Evolutionary conservation across 2,888 invertebrate species (phyloP), one percentile per base, ranked within the genome.

Genomic region (Anthoptus insignis): DNA sequence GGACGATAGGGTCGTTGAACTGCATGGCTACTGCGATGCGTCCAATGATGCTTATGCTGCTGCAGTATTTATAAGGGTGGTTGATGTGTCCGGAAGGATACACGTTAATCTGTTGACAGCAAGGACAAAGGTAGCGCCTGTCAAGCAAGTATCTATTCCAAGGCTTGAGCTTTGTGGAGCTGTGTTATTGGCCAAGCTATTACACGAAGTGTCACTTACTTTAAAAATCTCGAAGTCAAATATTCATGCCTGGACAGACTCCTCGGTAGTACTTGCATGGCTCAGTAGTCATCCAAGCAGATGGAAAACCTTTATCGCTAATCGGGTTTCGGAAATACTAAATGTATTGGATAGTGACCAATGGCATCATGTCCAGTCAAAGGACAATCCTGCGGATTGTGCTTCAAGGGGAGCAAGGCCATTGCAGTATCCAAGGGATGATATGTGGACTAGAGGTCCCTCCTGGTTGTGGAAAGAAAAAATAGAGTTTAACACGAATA

Each of bases 301-400:
- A 19, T 66, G 68, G 69, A 67, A 65, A 47, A 61, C 61, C 1
- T 67, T 65, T 34, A 53, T 67, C 9, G 64, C 59, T 8, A 64
- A 52, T 50, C 34, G 63, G 13, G 49, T 76, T 0, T 59, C 70
- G 0, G 71, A 71, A 27, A 74, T 80, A 6, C 58, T 74, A 11
- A 27, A 27, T 7, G 7, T 27, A 27, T 27, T 27, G 7, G 27
- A 27, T 27, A 27, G 27, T 27, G 14, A 53, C 13, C 65, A 71
- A 5, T 73, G 76, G 77, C 67, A 50, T 32, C 52, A 53, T 27
- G 52, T 53, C 16, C 29, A 32, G 13, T 29, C 52, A 5, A 27
- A 27, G 27, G 27, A 27, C 27, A 27, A 27, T 61, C 76, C 76
- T 4, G 77, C 77, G 0, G 78, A 80, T 60, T 66, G 64, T 42